Percentiles rank a stretch among this genome's conserved stretches.
Conservation (phyloP, 2,888 invertebrate species). For the Tinea pellionella region DNA sequence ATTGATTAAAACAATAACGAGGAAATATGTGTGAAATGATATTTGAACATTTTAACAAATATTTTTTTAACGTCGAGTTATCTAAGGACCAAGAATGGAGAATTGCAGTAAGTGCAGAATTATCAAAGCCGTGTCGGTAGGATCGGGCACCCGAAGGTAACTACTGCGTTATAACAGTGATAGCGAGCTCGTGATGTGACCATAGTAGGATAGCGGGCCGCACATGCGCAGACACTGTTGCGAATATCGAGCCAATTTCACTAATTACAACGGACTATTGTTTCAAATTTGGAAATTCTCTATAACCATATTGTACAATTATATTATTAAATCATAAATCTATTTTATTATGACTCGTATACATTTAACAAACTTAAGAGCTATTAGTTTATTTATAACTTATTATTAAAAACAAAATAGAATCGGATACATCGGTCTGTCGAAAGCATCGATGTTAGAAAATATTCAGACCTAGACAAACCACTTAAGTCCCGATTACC, state of each 20-base stretch:
- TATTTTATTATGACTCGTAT: not conserved
- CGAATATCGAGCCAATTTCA: conserved; percentile 8
- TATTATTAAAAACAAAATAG: too few relatives aligned
- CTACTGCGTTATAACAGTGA: conserved; percentile 54
- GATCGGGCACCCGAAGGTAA: conserved; percentile 36
- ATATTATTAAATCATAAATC: not conserved
- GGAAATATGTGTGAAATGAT: too few relatives aligned
- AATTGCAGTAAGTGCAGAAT: conserved; percentile 19
- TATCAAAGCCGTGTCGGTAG: conserved; percentile 31
- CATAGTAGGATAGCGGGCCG: conserved; percentile 40
- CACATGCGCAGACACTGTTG: conserved; percentile 21
- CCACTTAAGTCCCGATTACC: not conserved
- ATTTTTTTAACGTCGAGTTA: not conserved
- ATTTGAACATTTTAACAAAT: too few relatives aligned
- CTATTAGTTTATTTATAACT: too few relatives aligned
- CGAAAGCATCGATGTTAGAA: too few relatives aligned
- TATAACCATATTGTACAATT: not conserved
- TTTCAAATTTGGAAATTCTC: conserved; percentile 8
- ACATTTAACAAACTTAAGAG: too few relatives aligned
- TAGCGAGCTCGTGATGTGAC: conserved; percentile 56
- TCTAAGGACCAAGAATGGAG: conserved; percentile 30
- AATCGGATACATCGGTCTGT: too few relatives aligned
- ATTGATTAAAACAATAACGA: too few relatives aligned
- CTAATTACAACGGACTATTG: conserved; percentile 10
- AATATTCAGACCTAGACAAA: not conserved